phyloP scores from a whole-genome alignment of 2,888 invertebrate genomes.

The Acronicta aceris region DNA sequence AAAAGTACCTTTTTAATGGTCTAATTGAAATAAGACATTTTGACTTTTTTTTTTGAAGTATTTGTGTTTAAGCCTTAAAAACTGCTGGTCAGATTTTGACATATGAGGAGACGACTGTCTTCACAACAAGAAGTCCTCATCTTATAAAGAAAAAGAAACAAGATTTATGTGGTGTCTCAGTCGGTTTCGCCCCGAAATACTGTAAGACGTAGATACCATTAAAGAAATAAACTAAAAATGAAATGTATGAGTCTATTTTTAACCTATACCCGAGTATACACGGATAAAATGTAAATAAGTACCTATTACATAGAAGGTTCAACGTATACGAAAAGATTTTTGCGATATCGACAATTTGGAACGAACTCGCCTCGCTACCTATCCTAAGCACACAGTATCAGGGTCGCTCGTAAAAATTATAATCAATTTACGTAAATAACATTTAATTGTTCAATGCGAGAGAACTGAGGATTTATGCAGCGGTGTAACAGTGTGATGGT shows the following conservation, averaged over 20 bases:
- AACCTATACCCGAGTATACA: background rate
- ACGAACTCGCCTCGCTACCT: background rate
- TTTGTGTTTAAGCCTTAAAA: no score
- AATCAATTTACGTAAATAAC: slow-evolving; percentile 32
- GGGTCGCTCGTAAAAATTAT: slow-evolving; percentile 25
- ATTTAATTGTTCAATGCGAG: slow-evolving; percentile 20
- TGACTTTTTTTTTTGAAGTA: no score
- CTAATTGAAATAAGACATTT: no score
- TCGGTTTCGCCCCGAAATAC: no score
- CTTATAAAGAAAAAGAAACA: no score
- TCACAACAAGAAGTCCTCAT: no score
- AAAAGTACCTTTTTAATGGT: no score
- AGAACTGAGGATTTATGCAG: background rate
- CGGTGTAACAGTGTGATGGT: no score
- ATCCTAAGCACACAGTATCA: slow-evolving; percentile 36
- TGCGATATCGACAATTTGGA: slow-evolving; percentile 27
- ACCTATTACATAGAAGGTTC: slow-evolving; percentile 21
- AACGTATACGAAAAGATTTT: slow-evolving; percentile 18
- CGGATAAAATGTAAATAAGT: slow-evolving; percentile 20
- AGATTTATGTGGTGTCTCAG: no score
- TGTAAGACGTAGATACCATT: no score
- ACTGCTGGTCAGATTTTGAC: no score
- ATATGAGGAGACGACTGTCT: no score
- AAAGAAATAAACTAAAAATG: background rate
- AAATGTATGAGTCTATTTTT: background rate